Base-by-base conservation (phyloP, 2,113 vertebrate genomes). In the Aegithalos caudatus region DNA sequence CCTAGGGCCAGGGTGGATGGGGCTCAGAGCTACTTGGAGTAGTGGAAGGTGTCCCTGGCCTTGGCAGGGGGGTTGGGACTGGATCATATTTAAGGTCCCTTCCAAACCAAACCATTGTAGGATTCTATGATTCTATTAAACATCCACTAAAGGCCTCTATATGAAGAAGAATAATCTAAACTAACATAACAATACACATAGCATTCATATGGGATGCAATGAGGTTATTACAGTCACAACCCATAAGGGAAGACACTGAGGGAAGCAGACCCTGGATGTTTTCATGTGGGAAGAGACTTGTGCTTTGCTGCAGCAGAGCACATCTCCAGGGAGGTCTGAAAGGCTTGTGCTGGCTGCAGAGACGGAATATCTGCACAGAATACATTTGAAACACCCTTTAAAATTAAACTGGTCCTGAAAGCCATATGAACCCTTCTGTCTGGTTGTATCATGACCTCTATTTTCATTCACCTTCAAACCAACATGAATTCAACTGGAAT, bases 171-270 rank as follows among this genome's bases (percentile, higher is more conserved):
- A 38, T 21, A 5, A 8, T 38, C 50, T 67, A 56, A 56, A 77
- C 27, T 24, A 65, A 60, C 7, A 20, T 4, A 62, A 11, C 5
- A 10, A 14, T 38, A 3, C 12, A 19, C 5, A 4, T 12, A 22
- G 12, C 56, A 58, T 18, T 6, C 4, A 1, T 4, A 13, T 0
- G 4, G 58, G 37, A 12, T 40, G 13, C 5, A 87, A 24, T 12
- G 18, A 48, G 10, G 42, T 69, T 38, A 16, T 14, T 53, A 16
- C 10, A 58, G 6, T 11, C 42, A 57, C 15, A 79, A 17, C 2
- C 11, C 13, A 11, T 22, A n/a, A 56, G 23, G 9, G 38, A 51
- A 47, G 25, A 28, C 35, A 61, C 1, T 19, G 24, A 81, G 54
- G 66, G 25, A 10, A 78, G 13, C 9, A 70, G 33, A 45, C 1